Base-by-base conservation (phyloP, 2,888 invertebrate genomes). In the Hypolimnas misippus region DNA sequence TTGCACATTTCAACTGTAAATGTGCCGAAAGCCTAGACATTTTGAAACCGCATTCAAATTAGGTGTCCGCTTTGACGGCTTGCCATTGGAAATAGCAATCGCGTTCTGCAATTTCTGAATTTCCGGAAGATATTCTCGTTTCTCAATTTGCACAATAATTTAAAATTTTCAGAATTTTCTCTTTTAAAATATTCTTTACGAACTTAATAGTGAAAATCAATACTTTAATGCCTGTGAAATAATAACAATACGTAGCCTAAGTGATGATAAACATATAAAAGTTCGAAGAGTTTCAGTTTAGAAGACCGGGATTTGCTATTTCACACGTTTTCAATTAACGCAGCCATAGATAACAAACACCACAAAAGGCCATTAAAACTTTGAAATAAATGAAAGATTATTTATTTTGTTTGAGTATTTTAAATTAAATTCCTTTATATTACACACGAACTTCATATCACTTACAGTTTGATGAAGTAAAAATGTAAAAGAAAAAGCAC, bases 21-120 rank as follows among this genome's bases (percentile, higher is more conserved):
- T 54, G 51, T 63, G 54, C 31, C 35, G 44, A 35, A 55, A 63
- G 54, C 57, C 55, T 40, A 57, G 63, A 55, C 51, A 46, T 55
- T 66, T 63, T 31, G 35, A 62, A 64, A 64, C 61, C 66, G 63
- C 68, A 66, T 66, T 64, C 63, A 63, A 66, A 69, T 65, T 62
- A 58, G 57, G 59, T 63, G 44, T 59, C 51, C 55, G 38, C 19
- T 51, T 58, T 53, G 57, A 65, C 58, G 63, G 57, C 58, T 59
- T 60, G 52, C 62, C 64, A 60, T 51, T 59, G 63, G 61, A 63
- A 65, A 67, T 63, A 54, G 58, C 58, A 57, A 64, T 64, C 58
- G 60, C 51, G 58, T 50, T 57, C 49, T 57, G 57, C 59, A 62
- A 67, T 66, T 66, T 69, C 62, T 49, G 62, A 57, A 57, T 53